phyloP scores from a whole-genome alignment of 2,113 vertebrate species.

The Eulacestoma nigropectus region DNA sequence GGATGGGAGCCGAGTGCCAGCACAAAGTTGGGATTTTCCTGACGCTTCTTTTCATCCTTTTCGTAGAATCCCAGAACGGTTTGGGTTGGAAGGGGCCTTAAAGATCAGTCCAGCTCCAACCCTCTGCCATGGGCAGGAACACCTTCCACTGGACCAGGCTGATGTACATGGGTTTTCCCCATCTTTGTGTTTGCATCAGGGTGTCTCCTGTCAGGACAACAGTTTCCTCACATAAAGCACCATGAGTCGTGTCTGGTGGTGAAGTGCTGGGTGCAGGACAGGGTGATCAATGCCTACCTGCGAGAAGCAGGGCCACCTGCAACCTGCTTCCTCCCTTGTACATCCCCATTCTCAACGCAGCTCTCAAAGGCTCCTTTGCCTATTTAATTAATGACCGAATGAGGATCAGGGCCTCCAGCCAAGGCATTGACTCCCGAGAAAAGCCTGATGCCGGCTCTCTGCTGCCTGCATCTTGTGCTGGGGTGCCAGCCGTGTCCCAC shows the following conservation, averaged over 20 bases:
- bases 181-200: not conserved
- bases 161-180: not conserved
- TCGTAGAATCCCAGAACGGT: not conserved
- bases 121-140: not conserved
- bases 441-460: not conserved
- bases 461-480: not conserved
- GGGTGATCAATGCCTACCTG: not conserved
- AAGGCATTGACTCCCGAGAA: not conserved
- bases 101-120: not conserved
- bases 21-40: not conserved
- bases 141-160: not conserved
- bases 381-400: not conserved
- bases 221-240: not conserved
- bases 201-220: not conserved
- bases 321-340: not conserved
- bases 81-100: not conserved
- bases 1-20: not conserved
- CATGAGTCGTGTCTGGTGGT: fast-evolving
- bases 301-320: not conserved
- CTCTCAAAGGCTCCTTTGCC: not conserved
- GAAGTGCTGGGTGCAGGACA: not conserved
- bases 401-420: not conserved
- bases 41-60: not conserved
- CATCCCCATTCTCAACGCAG: not conserved
- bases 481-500: not conserved